Base-by-base conservation (phyloP, 1,140 invertebrate species). In the Pogonus chalceus region DNA sequence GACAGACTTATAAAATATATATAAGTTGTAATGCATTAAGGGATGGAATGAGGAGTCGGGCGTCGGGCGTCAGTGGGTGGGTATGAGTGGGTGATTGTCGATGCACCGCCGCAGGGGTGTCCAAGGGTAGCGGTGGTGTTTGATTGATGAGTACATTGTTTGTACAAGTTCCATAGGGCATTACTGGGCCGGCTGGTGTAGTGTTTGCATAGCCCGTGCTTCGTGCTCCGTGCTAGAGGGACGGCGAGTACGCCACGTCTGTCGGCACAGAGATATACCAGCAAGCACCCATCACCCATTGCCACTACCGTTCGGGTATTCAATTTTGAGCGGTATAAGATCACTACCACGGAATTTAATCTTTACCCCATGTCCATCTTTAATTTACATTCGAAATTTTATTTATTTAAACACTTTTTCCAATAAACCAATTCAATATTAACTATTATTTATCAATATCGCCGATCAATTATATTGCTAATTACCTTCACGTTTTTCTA, bases 141-240 rank as follows among this genome's bases (percentile, higher is more conserved):
- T 64, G 62, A 64, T 64, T 64, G 62, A 64, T 64, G 62, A 64
- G 62, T 62, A 64, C 62, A 64, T 64, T 64, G 62, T 64, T 64
- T 64, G 62, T 57, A 62, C 59, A 64, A 59, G 57, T 58, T 57
- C 55, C 57, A 58, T 54, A 14, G 55, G 58, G 56, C 56, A 55
- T 56, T 53, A 57, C 52, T 52, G 53, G 55, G 56, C 56, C 58
- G 62, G 56, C 58, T 63, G 62, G 54, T 60, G 57, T 57, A 63
- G 60, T 62, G 60, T 62, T 62, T 63, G 55, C 60, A 58, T 52
- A 63, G 59, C 37, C 9, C 9, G 37, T n/a, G n/a, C n/a, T n/a
- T n/a, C n/a, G n/a, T n/a, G n/a, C n/a, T n/a, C n/a, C n/a, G n/a
- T n/a, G n/a, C 9, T 18, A 18, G 9, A 43, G 37, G 37, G 37